Evolutionary conservation across 2,797 vertebrate genomes (phyloP).

Genomic region (Pangasius macronema): DNA sequence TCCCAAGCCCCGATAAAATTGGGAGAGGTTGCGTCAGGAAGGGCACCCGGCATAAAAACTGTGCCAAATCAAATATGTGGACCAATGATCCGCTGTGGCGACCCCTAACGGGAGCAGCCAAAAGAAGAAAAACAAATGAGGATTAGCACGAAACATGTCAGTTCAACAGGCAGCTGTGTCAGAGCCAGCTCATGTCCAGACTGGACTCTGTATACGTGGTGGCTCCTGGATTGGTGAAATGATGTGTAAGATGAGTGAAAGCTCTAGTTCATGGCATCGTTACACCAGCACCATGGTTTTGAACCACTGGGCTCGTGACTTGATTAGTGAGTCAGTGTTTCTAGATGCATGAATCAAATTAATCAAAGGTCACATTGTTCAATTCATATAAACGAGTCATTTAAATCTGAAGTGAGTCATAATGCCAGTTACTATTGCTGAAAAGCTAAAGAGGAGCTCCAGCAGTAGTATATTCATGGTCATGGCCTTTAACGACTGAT

Average conservation of each 20-base stretch:
- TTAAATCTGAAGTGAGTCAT: constrained; percentile 1
- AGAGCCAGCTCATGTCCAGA: neutral
- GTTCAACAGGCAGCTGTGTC: neutral
- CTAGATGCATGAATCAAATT: constrained; percentile 1
- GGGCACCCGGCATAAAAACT: too few species aligned
- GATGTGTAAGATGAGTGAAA: neutral
- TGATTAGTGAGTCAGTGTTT: neutral
- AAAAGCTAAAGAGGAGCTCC: neutral
- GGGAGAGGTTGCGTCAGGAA: too few species aligned
- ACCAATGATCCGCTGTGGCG: too few species aligned
- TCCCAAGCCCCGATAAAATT: too few species aligned
- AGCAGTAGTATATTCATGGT: neutral
- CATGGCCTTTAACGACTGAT: neutral
- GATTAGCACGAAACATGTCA: neutral
- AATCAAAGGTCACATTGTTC: constrained; percentile 16
- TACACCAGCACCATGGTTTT: constrained; percentile 2
- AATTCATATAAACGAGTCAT: neutral
- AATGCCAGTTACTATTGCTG: neutral
- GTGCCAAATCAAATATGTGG: too few species aligned
- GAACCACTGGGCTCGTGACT: neutral
- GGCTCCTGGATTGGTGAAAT: neutral
- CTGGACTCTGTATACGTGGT: neutral
- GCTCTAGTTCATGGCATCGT: neutral
- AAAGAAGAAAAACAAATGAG: too few species aligned
- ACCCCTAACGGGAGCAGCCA: too few species aligned